These are phyloP conservation scores for Drosophila macrospina DNA, from an alignment of 2,888 invertebrate species.

Conservation along the genomic window DNA sequence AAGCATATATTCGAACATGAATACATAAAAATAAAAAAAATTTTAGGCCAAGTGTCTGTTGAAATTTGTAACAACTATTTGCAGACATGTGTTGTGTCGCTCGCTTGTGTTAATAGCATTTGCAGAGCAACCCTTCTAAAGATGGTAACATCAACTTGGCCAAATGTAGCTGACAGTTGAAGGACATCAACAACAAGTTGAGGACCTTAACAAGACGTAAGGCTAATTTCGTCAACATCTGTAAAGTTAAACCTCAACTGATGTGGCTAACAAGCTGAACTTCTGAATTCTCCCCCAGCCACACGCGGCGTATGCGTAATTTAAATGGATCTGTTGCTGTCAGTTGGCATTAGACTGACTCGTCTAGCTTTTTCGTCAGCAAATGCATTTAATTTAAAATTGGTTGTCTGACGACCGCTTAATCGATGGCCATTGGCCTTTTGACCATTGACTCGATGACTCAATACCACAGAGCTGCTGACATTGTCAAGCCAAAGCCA, in stretches of 20 bases:
- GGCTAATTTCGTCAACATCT: background rate
- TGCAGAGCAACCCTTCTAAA: background rate
- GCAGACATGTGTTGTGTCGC: background rate
- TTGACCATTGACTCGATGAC: conserved; percentile 1
- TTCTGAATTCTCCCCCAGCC: conserved; percentile 16
- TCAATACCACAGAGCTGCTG: too few species aligned
- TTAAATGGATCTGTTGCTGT: conserved; percentile 22
- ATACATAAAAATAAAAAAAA: conserved; percentile 48
- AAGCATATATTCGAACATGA: conserved; percentile 45
- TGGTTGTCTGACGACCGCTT: conserved; percentile 11
- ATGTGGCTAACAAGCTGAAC: conserved; percentile 34
- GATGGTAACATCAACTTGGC: background rate
- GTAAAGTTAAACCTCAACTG: conserved; percentile 35
- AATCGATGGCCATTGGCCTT: conserved; percentile 23
- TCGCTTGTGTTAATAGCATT: background rate
- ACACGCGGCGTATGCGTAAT: conserved; percentile 51
- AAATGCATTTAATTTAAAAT: conserved; percentile 29
- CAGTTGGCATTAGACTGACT: conserved; percentile 10
- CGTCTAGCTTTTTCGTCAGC: conserved; percentile 7
- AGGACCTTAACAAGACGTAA: too few species aligned
- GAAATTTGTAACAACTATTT: conserved; percentile 35
- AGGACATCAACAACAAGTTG: too few species aligned
- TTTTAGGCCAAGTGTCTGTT: conserved; percentile 27
- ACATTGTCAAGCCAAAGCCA: conserved; percentile 44
- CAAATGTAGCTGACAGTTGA: background rate